These are phyloP conservation scores for Bombus soroeensis DNA, from an alignment of 1,140 invertebrate species.

Conservation along the genomic window DNA sequence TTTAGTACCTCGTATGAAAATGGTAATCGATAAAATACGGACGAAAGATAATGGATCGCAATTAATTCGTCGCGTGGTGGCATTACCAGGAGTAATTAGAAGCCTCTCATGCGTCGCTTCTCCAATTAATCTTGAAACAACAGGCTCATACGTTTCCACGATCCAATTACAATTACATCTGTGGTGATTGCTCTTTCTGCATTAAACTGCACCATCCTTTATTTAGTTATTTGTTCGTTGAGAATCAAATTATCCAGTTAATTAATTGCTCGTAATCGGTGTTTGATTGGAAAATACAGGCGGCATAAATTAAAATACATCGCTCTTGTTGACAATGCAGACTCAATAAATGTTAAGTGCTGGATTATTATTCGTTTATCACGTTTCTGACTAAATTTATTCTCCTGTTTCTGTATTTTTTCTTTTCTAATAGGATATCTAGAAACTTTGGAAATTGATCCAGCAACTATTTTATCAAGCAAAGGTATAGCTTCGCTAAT, in stretches of 20 bases:
- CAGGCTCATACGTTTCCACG: background rate
- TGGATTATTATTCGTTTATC: background rate
- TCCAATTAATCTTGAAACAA: conserved; percentile 4
- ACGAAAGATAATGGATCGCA: background rate
- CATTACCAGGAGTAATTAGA: background rate
- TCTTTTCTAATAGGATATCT: background rate
- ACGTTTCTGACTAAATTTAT: background rate
- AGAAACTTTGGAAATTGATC: background rate
- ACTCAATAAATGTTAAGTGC: background rate
- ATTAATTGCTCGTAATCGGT: background rate
- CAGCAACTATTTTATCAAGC: background rate
- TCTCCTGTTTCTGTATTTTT: background rate
- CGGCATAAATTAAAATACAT: background rate
- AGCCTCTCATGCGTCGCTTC: background rate
- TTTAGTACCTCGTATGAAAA: background rate
- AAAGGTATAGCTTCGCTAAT: background rate
- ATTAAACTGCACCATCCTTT: background rate
- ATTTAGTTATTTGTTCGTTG: background rate
- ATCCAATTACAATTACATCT: conserved; percentile 1
- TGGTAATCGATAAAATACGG: background rate
- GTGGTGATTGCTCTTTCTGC: background rate
- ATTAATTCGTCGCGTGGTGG: background rate
- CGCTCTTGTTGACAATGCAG: background rate
- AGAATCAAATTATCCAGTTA: background rate
- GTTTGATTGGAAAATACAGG: no score